Evolutionary conservation across 1,140 invertebrate species (phyloP).

Genomic region (Gryon sp.): DNA sequence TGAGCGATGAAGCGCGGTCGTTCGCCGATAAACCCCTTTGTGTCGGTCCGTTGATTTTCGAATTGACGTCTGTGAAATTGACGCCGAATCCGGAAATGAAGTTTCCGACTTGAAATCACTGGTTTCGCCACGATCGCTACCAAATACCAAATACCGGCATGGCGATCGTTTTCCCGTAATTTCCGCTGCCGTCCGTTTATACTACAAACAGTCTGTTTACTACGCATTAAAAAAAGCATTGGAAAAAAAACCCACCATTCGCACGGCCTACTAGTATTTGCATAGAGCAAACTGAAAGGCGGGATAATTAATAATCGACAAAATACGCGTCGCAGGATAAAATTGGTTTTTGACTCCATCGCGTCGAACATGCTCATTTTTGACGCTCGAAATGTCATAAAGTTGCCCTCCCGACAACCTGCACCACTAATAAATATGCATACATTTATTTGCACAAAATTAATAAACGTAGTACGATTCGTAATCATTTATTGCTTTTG

Average conservation of each 20-base stretch:
- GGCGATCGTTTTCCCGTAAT: conserved; percentile 66
- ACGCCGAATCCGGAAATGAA: conserved; percentile 74
- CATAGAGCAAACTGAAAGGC: conserved; percentile 56
- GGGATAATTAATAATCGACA: conserved; percentile 58
- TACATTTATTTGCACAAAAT: conserved; percentile 32
- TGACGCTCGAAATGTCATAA: conserved; percentile 43
- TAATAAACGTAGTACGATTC: conserved; percentile 27
- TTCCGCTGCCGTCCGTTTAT: conserved; percentile 60
- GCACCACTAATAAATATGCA: conserved; percentile 43
- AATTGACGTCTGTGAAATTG: conserved; percentile 72
- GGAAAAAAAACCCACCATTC: conserved; percentile 31
- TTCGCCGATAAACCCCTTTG: conserved; percentile 73
- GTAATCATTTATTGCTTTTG: conserved; percentile 3
- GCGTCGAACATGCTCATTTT: conserved; percentile 30
- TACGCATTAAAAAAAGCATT: conserved; percentile 26
- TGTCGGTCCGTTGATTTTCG: conserved; percentile 72
- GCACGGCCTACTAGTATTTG: conserved; percentile 49
- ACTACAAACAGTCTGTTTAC: conserved; percentile 64
- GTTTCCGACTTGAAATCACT: conserved; percentile 67
- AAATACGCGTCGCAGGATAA: conserved; percentile 42
- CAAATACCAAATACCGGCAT: conserved; percentile 60
- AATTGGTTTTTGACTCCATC: conserved; percentile 53
- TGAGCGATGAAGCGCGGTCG: conserved; percentile 66
- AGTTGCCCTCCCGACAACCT: conserved; percentile 25
- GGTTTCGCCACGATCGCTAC: conserved; percentile 46